Percentiles rank a stretch among this genome's conserved stretches.
phyloP scores from a whole-genome alignment of 2,797 vertebrate species.

The Acanthornis magna region DNA sequence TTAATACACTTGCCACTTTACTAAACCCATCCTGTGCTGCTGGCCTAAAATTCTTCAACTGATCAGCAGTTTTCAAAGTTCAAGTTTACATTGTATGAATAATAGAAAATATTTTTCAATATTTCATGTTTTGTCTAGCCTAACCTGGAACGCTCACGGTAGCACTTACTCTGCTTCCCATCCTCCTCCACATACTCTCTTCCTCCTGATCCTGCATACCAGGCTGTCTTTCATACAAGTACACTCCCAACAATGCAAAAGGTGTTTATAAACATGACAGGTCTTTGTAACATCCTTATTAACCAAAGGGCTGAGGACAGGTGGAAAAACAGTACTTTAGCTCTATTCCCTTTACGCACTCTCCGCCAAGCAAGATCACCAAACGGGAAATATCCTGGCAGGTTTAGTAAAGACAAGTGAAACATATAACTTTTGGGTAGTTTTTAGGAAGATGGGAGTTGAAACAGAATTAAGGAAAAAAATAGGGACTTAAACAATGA shows the following conservation, averaged over 20 bases:
- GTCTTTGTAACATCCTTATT: neutral
- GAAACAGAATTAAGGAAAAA: neutral
- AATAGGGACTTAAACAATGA: neutral
- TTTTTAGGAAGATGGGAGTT: neutral
- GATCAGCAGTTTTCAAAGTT: neutral
- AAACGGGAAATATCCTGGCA: neutral
- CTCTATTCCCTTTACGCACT: neutral
- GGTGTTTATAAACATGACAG: neutral
- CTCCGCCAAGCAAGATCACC: neutral
- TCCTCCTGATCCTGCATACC: neutral
- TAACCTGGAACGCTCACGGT: neutral
- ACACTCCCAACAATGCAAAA: neutral
- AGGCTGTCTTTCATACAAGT: neutral
- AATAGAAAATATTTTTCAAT: neutral
- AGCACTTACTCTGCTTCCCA: neutral
- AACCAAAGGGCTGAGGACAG: neutral
- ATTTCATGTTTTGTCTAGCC: neutral
- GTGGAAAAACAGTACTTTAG: neutral
- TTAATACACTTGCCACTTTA: neutral
- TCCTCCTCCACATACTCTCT: neutral
- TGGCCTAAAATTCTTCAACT: neutral
- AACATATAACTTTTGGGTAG: neutral
- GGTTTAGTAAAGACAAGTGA: neutral
- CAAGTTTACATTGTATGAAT: neutral
- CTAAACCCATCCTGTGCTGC: neutral